phyloP scores from a whole-genome alignment of 2,888 invertebrate genomes.

The Petrolisthes manimaculis region DNA sequence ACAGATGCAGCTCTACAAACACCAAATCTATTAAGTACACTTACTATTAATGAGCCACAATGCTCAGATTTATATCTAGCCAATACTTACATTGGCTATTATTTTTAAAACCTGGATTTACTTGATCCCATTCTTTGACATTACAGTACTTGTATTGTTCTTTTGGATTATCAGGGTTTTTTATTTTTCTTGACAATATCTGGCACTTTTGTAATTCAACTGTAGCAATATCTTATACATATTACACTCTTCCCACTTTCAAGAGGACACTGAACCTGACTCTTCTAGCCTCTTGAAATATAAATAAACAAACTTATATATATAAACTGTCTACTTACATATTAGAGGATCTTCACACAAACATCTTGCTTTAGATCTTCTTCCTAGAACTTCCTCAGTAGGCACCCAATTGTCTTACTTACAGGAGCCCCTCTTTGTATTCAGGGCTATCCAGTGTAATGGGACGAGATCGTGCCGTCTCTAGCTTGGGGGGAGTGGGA shows the following conservation, averaged over 20 bases:
- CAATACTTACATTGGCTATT: slow-evolving; percentile 2
- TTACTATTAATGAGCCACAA: slow-evolving; percentile 52
- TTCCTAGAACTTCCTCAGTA: too few relatives aligned
- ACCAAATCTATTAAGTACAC: slow-evolving; percentile 62
- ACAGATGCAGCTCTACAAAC: slow-evolving; percentile 50
- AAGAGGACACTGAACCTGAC: background rate
- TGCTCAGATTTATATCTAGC: slow-evolving; percentile 39
- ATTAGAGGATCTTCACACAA: slow-evolving; percentile 15
- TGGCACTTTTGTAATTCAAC: background rate
- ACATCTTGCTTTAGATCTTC: slow-evolving; percentile 28
- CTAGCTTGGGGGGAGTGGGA: slow-evolving; percentile 50
- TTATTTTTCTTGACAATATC: background rate
- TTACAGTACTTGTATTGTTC: too few relatives aligned
- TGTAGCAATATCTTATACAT: background rate
- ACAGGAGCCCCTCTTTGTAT: slow-evolving; percentile 54
- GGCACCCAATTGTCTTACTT: slow-evolving; percentile 37
- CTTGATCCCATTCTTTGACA: background rate
- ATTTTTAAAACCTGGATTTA: background rate
- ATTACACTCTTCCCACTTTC: background rate
- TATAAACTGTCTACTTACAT: slow-evolving; percentile 27
- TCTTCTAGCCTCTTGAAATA: background rate
- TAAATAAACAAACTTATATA: slow-evolving; percentile 28
- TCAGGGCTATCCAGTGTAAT: slow-evolving; percentile 64
- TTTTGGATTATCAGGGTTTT: too few relatives aligned
- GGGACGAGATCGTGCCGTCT: slow-evolving; percentile 45